Percentiles rank a stretch among this genome's conserved stretches.
Evolutionary conservation across 2,113 vertebrate species (phyloP).

Genomic region (Baryphthengus martii): DNA sequence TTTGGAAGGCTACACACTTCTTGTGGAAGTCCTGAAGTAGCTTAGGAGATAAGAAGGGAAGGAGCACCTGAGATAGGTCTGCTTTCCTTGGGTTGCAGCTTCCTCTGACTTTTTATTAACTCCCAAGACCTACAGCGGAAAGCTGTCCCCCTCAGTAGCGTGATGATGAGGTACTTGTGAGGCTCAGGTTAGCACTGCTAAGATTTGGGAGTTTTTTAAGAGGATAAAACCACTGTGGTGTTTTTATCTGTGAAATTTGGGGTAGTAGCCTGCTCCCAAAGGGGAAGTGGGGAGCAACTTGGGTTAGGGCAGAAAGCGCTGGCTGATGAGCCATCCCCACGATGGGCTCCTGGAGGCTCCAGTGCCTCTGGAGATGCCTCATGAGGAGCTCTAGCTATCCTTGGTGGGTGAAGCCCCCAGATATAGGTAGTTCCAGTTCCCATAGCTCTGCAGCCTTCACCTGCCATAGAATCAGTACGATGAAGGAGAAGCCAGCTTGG

Average conservation of each 20-base stretch:
- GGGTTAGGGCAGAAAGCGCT: neutral
- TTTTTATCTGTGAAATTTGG: neutral
- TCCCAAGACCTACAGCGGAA: neutral
- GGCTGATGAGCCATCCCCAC: neutral
- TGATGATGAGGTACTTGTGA: neutral
- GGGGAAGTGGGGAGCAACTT: neutral
- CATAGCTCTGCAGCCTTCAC: neutral
- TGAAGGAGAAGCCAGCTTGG: neutral
- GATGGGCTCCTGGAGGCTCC: neutral
- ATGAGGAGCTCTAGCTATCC: neutral
- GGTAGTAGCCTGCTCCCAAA: neutral
- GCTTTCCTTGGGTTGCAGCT: neutral
- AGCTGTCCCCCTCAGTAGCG: neutral
- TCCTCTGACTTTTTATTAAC: neutral
- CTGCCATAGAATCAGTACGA: too few species aligned
- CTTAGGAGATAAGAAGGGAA: neutral
- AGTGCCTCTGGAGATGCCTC: neutral
- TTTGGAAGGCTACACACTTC: fast-evolving
- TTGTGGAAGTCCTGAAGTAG: neutral
- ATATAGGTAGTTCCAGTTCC: neutral
- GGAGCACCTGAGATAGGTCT: neutral
- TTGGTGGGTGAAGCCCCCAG: neutral
- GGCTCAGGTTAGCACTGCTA: neutral
- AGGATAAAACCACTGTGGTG: neutral
- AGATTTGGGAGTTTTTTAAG: neutral